Evolutionary conservation across 2,888 invertebrate genomes (phyloP).

Genomic region (Brachypterus glaber): DNA sequence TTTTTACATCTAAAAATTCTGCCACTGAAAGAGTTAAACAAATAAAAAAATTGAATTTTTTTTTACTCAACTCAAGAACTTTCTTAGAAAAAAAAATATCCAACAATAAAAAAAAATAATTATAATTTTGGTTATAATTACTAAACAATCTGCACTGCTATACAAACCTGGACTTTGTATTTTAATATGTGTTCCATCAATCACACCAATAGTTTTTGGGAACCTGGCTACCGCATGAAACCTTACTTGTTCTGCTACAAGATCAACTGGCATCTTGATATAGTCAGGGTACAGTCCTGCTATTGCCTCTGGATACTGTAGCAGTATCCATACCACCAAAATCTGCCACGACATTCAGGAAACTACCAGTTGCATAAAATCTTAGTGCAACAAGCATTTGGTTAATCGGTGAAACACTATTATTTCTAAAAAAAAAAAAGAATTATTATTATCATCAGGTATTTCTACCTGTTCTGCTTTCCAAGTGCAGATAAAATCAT

Average conservation of each 20-base stretch:
- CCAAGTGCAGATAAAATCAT: no score
- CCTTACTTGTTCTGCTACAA: neutral
- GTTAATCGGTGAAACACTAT: neutral
- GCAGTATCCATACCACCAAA: neutral
- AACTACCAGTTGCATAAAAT: neutral
- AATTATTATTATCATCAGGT: no score
- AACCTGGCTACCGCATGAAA: neutral
- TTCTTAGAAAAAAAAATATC: no score
- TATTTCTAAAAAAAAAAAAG: neutral
- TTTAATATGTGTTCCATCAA: neutral
- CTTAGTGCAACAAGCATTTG: neutral
- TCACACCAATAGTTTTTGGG: neutral
- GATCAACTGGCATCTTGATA: neutral
- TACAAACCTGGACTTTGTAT: neutral
- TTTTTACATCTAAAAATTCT: no score
- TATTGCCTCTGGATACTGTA: neutral
- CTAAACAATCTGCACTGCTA: no score
- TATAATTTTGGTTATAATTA: no score
- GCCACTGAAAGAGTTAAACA: no score
- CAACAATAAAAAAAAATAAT: no score
- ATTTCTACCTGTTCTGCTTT: no score
- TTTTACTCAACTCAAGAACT: no score
- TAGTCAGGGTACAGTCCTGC: neutral
- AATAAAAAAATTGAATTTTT: no score
- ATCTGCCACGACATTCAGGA: neutral